These are phyloP conservation scores for Pecten maximus DNA, from an alignment of 2,888 invertebrate genomes.

Conservation along the genomic window DNA sequence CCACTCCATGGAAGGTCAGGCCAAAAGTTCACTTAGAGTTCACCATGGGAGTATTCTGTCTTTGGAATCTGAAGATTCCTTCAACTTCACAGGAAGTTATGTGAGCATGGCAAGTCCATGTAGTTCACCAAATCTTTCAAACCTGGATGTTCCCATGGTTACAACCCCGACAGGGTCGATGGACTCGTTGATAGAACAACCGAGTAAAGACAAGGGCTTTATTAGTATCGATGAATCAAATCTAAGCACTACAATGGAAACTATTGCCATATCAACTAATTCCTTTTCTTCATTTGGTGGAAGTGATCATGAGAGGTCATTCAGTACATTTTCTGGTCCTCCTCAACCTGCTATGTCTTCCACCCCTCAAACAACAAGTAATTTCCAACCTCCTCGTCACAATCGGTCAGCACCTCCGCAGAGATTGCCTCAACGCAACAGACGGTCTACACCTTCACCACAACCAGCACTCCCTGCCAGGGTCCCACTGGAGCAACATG, in stretches of 20 bases:
- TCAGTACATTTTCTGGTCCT: conserved; percentile 53
- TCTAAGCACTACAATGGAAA: conserved; percentile 52
- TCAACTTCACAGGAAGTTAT: conserved; percentile 67
- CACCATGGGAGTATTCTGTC: conserved; percentile 61
- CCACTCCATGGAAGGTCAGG: not conserved
- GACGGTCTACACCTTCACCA: not conserved
- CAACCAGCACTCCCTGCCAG: conserved; percentile 15
- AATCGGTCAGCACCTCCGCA: not conserved
- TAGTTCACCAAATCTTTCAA: conserved; percentile 71
- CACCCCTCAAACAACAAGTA: conserved; percentile 46
- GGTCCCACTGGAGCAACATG: not conserved
- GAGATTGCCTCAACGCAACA: not conserved
- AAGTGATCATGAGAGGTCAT: conserved; percentile 44
- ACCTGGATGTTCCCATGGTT: conserved; percentile 66
- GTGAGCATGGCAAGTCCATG: conserved; percentile 72
- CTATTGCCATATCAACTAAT: conserved; percentile 55
- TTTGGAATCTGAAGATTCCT: conserved; percentile 60
- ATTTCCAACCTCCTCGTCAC: not conserved
- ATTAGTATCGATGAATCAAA: conserved; percentile 51
- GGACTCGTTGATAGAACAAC: conserved; percentile 61
- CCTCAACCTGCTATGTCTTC: conserved; percentile 44
- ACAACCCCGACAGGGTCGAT: conserved; percentile 66
- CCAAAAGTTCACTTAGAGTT: conserved; percentile 36
- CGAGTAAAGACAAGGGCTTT: conserved; percentile 30
- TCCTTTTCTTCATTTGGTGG: conserved; percentile 44